phyloP scores from a whole-genome alignment of 2,797 vertebrate genomes.

The Tarsius wallacei region DNA sequence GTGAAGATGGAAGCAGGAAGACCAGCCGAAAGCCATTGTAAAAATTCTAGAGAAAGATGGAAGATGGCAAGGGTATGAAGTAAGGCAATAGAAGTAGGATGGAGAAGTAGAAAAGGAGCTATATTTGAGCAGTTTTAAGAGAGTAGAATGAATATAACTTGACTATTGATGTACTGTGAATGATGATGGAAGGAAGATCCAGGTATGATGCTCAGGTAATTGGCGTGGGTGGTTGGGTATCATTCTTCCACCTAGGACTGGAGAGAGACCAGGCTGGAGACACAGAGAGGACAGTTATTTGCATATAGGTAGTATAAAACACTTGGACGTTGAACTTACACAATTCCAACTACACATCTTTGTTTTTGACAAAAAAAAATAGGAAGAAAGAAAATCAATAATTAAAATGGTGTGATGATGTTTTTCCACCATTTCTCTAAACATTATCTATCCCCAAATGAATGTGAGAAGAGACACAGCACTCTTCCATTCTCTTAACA shows the following conservation, averaged over 20 bases:
- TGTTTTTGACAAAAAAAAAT: neutral
- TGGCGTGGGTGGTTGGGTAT: neutral
- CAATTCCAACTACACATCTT: neutral
- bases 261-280: neutral
- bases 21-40: neutral
- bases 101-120: neutral
- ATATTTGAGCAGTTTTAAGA: neutral
- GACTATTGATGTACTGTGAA: neutral
- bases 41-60: neutral
- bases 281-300: neutral
- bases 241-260: neutral
- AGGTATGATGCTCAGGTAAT: neutral
- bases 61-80: neutral
- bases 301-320: neutral
- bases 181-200: neutral
- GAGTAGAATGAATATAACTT: neutral
- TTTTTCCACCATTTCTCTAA: neutral
- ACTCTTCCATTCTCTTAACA: neutral
- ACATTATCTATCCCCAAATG: neutral
- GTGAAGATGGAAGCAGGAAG: neutral
- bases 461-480: neutral
- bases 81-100: neutral
- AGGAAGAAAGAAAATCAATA: neutral
- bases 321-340: neutral
- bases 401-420: neutral